Base-by-base conservation (phyloP, 2,797 vertebrate genomes). In the Mormyrus proboscirostris region DNA sequence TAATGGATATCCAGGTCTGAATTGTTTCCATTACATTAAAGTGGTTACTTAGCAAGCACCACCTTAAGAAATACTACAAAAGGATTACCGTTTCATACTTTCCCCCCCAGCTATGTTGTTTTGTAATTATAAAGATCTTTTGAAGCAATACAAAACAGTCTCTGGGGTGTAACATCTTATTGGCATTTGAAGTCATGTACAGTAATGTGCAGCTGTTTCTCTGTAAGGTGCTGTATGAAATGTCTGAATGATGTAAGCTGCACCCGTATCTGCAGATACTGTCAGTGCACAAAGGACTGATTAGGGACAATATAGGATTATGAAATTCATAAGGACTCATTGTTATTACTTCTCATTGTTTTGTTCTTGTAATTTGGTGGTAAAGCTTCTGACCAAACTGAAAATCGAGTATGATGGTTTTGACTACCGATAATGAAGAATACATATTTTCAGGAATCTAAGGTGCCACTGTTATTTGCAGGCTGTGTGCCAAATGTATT, bases 101-200 rank as follows among this genome's bases (percentile, higher is more conserved):
- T 6, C 0, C 6, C 69, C 73, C 38, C 33, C 38, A 79, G 73
- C 73, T 41, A 38, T 44, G 19, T 79, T 44, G 38, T 79, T 79
- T 79, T 79, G 73, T 79, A 79, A 47, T 79, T 79, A 79, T 79
- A 44, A n/a, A 47, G 33, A 79, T 79, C 29, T 79, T 79, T 79
- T 79, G 73, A 44, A 38, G 73, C 16, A 47, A 79, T 44, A 79
- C 73, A 79, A 79, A 41, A 47, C 38, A 6, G 16, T 44, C 73
- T 79, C 73, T 79, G 33, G 73, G 41, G 41, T n/a, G 38, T 79
- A 79, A 47, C 33, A n/a, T 79, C 38, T 44, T 79, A 41, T 79
- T 44, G 38, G 16, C 38, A 79, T 79, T 79, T 79, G 73, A 79
- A 44, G 38, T 79, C 73, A 79, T 19, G 5, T 47, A 33, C 29